These are phyloP conservation scores for Tetragonula carbonaria DNA, from an alignment of 2,888 invertebrate genomes.

Conservation along the genomic window DNA sequence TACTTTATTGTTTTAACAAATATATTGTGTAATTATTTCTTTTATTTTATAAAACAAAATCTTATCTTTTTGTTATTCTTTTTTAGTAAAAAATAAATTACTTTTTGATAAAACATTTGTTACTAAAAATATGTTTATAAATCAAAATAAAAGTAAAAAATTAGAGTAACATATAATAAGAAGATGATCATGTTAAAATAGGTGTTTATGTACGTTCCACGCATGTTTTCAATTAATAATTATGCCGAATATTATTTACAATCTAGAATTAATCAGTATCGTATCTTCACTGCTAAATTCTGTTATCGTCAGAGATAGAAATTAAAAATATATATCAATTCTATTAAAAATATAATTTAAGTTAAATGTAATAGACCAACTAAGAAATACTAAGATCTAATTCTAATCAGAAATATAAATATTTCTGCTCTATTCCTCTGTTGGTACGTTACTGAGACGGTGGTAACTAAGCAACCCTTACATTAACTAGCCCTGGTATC, in stretches of 20 bases:
- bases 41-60: background rate
- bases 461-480: conserved; percentile 80
- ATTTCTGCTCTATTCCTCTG: conserved; percentile 35
- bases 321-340: background rate
- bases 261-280: background rate
- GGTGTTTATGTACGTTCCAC: background rate
- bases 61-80: background rate
- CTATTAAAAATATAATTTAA: too few relatives aligned
- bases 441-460: conserved; percentile 72
- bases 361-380: background rate
- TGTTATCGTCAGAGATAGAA: background rate
- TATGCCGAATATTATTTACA: background rate
- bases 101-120: background rate
- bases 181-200: background rate
- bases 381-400: too few relatives aligned
- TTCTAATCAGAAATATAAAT: conserved; percentile 9
- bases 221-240: background rate
- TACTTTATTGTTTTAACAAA: background rate
- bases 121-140: background rate
- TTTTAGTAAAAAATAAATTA: background rate
- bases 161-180: background rate
- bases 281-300: background rate
- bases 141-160: background rate
- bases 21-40: background rate
- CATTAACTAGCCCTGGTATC: conserved; percentile 72